Evolutionary conservation across 2,888 invertebrate genomes (phyloP).

Genomic region (Drosophila mimetica): DNA sequence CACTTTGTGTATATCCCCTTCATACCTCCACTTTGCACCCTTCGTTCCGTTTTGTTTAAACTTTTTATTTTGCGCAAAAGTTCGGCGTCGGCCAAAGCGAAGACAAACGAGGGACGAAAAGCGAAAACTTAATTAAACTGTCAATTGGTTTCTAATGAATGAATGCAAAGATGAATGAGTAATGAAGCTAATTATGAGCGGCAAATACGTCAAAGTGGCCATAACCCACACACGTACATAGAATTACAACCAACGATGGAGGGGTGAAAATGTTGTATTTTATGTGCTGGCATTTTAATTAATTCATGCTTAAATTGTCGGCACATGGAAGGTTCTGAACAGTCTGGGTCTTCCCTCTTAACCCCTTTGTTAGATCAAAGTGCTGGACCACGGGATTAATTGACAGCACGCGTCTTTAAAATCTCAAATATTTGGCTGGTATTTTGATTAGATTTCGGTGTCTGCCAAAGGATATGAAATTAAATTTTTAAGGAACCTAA

Average conservation of each 20-base stretch:
- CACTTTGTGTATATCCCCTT: slow-evolving; percentile 24
- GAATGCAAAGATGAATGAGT: slow-evolving; percentile 74
- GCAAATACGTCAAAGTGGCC: slow-evolving; percentile 48
- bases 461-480: too few relatives aligned
- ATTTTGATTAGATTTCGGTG: background rate
- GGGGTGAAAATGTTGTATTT: slow-evolving; percentile 10
- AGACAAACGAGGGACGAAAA: slow-evolving; percentile 27
- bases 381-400: slow-evolving; percentile 47
- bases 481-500: too few relatives aligned
- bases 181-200: slow-evolving; percentile 73
- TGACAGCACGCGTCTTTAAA: slow-evolving; percentile 51
- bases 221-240: slow-evolving; percentile 12
- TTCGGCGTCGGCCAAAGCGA: slow-evolving; percentile 23
- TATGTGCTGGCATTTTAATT: slow-evolving; percentile 67
- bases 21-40: background rate
- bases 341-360: background rate
- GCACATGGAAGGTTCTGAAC: slow-evolving; percentile 23
- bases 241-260: background rate
- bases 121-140: slow-evolving; percentile 78
- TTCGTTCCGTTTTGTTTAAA: slow-evolving; percentile 36
- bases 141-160: slow-evolving; percentile 76
- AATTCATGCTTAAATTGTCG: slow-evolving; percentile 63
- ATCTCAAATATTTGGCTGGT: slow-evolving; percentile 1
- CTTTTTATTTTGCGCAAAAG: slow-evolving; percentile 32
- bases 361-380: slow-evolving; percentile 47